Evolutionary conservation across 2,888 invertebrate species (phyloP).

Genomic region (Cloeon dipterum): DNA sequence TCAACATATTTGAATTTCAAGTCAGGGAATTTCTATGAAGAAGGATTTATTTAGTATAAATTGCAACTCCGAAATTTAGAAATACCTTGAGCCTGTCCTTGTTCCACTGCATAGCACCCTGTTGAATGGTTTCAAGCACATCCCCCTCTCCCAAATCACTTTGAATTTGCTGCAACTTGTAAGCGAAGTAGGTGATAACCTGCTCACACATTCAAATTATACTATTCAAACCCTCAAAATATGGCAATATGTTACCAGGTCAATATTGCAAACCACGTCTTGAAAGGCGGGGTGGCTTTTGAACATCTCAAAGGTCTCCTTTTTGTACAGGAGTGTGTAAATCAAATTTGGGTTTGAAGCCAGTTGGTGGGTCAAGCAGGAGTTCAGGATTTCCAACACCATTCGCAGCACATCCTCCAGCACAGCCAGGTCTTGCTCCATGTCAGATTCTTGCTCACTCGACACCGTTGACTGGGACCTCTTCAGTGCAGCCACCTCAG

Average conservation of each 20-base stretch:
- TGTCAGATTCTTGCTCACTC: conserved; percentile 1
- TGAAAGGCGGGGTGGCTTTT: conserved; percentile 74
- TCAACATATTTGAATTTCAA: conserved; percentile 98
- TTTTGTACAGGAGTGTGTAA: conserved; percentile 85
- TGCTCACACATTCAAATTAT: conserved; percentile 11
- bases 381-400: conserved; percentile 93
- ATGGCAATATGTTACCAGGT: conserved; percentile 35
- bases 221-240: neutral
- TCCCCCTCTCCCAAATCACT: conserved; percentile 61
- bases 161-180: conserved; percentile 31
- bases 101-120: conserved; percentile 84
- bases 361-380: conserved; percentile 71
- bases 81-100: conserved; percentile 77
- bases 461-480: neutral
- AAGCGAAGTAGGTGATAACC: conserved; percentile 46
- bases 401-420: conserved; percentile 91
- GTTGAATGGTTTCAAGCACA: conserved; percentile 70
- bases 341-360: conserved; percentile 76
- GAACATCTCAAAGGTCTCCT: conserved; percentile 68
- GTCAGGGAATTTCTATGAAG: conserved; percentile 85
- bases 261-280: conserved; percentile 85
- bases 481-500: conserved; percentile 21
- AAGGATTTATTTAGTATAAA: conserved; percentile 5
- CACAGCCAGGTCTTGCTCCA: conserved; percentile 58
- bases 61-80: conserved; percentile 6